A percentile compares a stretch with the other conserved stretches of the same genome.
Conservation (phyloP, 92 coral and sea anemone species). For the Paramuricea clavata region DNA sequence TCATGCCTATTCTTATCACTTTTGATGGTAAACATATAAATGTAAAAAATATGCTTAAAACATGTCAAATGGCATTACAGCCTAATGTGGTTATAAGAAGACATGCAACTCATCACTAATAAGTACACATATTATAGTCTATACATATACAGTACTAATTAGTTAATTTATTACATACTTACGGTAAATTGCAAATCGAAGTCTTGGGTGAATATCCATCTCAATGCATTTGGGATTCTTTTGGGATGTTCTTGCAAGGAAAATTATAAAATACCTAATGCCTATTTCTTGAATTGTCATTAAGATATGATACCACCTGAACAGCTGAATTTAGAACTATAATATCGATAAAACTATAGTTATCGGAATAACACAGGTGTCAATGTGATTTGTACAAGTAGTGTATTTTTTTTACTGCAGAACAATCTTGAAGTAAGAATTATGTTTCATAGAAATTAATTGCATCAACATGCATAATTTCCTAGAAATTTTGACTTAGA, state of each 20-base stretch:
- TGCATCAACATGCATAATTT: not conserved
- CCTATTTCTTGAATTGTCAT: not conserved
- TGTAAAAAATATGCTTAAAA: not conserved
- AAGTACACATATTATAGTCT: too few species aligned
- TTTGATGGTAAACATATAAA: not conserved
- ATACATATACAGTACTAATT: too few species aligned
- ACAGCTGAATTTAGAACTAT: not conserved
- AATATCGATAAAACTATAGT: not conserved
- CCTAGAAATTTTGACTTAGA: not conserved
- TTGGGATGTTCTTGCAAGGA: not conserved
- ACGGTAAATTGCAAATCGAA: not conserved
- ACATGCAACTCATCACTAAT: not conserved
- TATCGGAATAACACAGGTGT: constrained; percentile 11
- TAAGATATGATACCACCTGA: not conserved
- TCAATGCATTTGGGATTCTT: not conserved
- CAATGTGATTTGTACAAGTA: not conserved
- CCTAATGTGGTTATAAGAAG: too few species aligned
- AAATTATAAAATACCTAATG: not conserved
- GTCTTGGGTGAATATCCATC: not conserved
- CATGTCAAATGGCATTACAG: not conserved
- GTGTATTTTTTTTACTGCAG: not conserved
- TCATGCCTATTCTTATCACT: too few species aligned
- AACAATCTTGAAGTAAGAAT: not conserved
- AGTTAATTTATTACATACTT: not conserved
- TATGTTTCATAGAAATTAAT: not conserved